Percentiles rank a stretch among this genome's conserved stretches.
Conservation (phyloP, 2,797 vertebrate species). For the Cheirogaleus major region DNA sequence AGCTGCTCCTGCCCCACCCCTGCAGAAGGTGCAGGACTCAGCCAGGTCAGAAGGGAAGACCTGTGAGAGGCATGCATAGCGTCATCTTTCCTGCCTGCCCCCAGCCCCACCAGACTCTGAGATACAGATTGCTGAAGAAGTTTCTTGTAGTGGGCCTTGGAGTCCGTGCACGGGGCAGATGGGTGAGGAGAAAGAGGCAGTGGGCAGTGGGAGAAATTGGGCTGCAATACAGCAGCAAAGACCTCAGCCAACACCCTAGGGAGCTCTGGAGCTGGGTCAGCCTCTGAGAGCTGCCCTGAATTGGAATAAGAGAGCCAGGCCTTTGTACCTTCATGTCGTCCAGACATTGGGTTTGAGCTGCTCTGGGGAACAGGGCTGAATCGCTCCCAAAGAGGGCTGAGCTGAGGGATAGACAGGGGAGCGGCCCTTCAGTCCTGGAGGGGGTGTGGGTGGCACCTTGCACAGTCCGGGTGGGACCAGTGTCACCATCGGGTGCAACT, state of each 20-base stretch:
- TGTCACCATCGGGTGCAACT: background rate
- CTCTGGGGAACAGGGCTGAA: too few species aligned
- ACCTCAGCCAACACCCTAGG: fast-evolving
- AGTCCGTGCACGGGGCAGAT: background rate
- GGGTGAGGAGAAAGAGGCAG: background rate
- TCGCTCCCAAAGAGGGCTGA: background rate
- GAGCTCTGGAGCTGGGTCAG: background rate
- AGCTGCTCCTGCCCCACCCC: fast-evolving
- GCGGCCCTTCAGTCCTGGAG: background rate
- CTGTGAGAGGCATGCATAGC: fast-evolving
- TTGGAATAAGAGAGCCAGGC: too few species aligned
- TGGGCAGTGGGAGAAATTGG: background rate
- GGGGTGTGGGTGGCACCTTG: fast-evolving
- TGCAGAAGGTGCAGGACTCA: background rate
- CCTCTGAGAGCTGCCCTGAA: background rate
- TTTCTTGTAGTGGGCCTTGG: background rate
- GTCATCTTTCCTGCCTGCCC: background rate
- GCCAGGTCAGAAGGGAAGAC: background rate
- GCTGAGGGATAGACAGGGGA: background rate
- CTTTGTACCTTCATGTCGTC: background rate
- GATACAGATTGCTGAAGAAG: background rate
- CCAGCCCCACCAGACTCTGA: background rate
- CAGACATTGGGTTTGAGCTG: background rate
- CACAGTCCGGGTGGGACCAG: background rate
- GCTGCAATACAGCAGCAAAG: background rate